These are phyloP conservation scores for Cheumatopsyche charites DNA, from an alignment of 1,140 invertebrate genomes.

Conservation along the genomic window DNA sequence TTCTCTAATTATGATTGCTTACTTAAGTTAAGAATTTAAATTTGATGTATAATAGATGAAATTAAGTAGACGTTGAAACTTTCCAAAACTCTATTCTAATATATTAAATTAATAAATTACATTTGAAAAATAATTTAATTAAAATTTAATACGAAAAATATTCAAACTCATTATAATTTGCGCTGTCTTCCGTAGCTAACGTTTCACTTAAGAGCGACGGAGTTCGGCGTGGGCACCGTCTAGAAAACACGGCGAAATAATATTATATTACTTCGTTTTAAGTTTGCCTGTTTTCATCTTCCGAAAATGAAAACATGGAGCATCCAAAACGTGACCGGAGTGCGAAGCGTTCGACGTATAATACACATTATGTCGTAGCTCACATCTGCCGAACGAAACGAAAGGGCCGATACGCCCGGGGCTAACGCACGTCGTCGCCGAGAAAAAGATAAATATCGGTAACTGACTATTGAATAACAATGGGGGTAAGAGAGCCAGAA, in stretches of 20 bases:
- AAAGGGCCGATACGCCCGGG: not conserved
- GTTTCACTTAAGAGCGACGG: not conserved
- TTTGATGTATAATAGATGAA: too few species aligned
- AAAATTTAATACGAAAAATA: not conserved
- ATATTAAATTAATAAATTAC: too few species aligned
- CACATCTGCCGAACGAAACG: slow-evolving; percentile 3
- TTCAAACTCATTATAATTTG: slow-evolving; percentile 40
- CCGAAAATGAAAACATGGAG: slow-evolving; percentile 22
- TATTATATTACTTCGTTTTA: slow-evolving; percentile 32
- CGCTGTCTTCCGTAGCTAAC: not conserved
- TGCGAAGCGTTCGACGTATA: slow-evolving; percentile 6
- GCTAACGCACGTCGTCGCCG: not conserved
- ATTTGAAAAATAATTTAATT: too few species aligned
- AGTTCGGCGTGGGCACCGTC: not conserved
- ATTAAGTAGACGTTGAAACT: too few species aligned
- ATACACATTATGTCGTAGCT: slow-evolving; percentile 17
- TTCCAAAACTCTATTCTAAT: too few species aligned
- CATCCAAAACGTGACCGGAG: slow-evolving; percentile 28
- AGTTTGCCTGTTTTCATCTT: slow-evolving; percentile 31
- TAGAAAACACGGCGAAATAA: slow-evolving; percentile 27
- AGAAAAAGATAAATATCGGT: slow-evolving; percentile 16
- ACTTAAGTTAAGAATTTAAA: too few species aligned
- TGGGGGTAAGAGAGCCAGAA: not conserved
- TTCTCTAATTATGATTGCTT: too few species aligned
- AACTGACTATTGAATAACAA: slow-evolving; percentile 18